phyloP scores from a whole-genome alignment of 2,113 vertebrate genomes.

The Lanius collurio region DNA sequence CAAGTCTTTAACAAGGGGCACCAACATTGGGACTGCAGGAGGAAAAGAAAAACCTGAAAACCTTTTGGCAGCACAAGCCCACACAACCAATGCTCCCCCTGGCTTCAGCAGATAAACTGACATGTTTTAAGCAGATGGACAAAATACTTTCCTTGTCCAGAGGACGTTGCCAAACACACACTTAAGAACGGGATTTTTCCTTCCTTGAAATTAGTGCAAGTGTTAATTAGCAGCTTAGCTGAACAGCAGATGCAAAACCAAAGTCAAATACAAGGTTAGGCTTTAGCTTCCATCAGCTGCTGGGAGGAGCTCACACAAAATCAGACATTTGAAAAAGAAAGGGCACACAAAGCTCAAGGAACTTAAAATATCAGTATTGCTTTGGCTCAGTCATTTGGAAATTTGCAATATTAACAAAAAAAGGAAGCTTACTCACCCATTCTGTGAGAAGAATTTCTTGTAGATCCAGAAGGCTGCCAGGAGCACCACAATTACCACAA shows the following conservation, averaged over 20 bases:
- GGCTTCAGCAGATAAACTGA: background rate
- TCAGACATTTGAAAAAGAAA: background rate
- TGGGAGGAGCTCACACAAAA: background rate
- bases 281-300: background rate
- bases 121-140: background rate
- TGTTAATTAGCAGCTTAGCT: conserved; percentile 32
- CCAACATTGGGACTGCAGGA: background rate
- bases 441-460: conserved; percentile 27
- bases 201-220: background rate
- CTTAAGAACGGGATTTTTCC: background rate
- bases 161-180: background rate
- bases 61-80: background rate
- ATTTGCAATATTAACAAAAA: background rate
- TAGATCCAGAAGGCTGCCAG: conserved; percentile 11
- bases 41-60: background rate
- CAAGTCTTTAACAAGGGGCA: background rate
- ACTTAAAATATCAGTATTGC: background rate
- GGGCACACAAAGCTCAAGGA: background rate
- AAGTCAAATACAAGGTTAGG: background rate
- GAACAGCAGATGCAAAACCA: background rate
- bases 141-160: background rate
- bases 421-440: conserved; percentile 43
- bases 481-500: background rate
- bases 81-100: background rate
- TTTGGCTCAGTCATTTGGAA: background rate